Base-by-base conservation (phyloP, 2,888 invertebrate genomes). In the Nomada ruficornis region DNA sequence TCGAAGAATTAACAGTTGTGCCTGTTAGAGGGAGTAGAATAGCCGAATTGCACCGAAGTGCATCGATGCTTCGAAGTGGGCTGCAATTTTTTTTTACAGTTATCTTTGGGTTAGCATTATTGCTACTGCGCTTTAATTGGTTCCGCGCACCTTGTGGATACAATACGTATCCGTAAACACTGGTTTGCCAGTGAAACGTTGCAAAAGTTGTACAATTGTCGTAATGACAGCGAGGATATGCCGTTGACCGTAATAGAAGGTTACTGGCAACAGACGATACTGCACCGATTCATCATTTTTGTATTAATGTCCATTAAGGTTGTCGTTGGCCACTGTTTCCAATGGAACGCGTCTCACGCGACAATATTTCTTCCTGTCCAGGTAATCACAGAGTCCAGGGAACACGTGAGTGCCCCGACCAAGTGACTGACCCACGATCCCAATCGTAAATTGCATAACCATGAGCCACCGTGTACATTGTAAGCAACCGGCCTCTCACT, bases 381-480 rank as follows among this genome's bases (percentile, higher is more conserved):
- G 57, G 80, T 57, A 76, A 76, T 86, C 85, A 54, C 29, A 36
- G 67, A 62, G 69, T 65, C 36, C 36, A 69, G 69, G 65, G 74
- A 68, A 59, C 44, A 72, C 71, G 71, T 59, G 64, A 83, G 68
- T 26, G 26, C 26, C 2, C 81, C 74, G 76, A 69, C 77, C 71
- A 78, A 88, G 77, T 83, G 82, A 81, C 74, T 81, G 85, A 80
- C 74, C 87, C 85, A 81, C 74, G 87, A 86, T 88, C 81, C 86
- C 85, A 82, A 86, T 86, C 88, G 76, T 54, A 65, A 55, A 44
- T 88, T 88, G 89, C 88, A 73, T 88, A 88, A 88, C 77, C 80
- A 65, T 81, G 63, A 55, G 69, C 83, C 42, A 80, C 55, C 73
- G 74, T 75, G 55, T 63, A 62, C 79, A 47, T 68, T 67, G 69